phyloP scores from a whole-genome alignment of 2,113 vertebrate genomes.

The Phyllostomus hastatus region DNA sequence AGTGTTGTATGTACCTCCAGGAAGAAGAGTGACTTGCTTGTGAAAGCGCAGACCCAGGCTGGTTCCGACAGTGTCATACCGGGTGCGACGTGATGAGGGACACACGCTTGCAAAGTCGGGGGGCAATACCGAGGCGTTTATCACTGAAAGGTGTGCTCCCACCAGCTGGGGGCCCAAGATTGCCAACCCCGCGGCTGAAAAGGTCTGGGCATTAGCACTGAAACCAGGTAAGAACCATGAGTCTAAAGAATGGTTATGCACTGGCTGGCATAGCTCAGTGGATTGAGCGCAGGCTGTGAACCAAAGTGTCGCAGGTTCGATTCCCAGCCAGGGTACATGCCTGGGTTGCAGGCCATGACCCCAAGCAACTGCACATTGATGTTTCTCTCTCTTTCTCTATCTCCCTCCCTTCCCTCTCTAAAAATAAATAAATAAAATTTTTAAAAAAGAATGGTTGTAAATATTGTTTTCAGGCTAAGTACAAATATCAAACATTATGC shows the following conservation, averaged over 20 bases:
- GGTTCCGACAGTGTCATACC: neutral
- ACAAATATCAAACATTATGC: neutral
- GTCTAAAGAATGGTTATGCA: too few species aligned
- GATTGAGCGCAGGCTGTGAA: too few species aligned
- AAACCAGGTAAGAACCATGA: neutral
- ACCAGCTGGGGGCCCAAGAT: neutral
- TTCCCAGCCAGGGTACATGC: too few species aligned
- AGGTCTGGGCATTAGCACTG: neutral
- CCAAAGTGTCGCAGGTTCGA: too few species aligned
- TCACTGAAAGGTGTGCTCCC: rapidly evolving
- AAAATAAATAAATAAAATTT: too few species aligned
- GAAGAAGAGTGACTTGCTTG: neutral
- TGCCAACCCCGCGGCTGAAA: neutral
- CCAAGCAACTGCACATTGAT: too few species aligned
- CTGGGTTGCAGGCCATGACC: too few species aligned
- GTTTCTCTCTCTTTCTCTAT: too few species aligned
- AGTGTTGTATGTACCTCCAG: rapidly evolving
- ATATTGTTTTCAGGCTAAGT: neutral
- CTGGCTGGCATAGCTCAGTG: too few species aligned
- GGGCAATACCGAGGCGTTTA: neutral
- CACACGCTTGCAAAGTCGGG: neutral
- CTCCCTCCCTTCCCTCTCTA: too few species aligned
- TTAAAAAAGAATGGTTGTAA: neutral
- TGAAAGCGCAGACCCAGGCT: neutral
- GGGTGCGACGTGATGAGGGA: too few species aligned